Evolutionary conservation across 2,113 vertebrate genomes (phyloP).

Genomic region (Thunnus maccoyii): DNA sequence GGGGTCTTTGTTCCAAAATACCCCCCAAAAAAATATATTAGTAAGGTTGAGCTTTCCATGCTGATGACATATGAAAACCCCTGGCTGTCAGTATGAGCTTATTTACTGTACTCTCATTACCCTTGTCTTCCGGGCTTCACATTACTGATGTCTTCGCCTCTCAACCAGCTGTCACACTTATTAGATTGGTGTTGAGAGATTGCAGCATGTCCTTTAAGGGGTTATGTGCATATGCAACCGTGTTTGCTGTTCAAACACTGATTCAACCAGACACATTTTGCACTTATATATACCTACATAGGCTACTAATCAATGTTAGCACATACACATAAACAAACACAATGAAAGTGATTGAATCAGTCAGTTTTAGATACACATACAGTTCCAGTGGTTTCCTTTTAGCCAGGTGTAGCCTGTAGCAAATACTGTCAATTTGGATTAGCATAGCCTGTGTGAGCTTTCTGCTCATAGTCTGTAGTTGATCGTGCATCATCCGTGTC

Average conservation of each 20-base stretch:
- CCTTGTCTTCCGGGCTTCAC: slow-evolving; percentile 37
- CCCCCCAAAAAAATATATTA: background rate
- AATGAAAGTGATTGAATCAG: slow-evolving; percentile 28
- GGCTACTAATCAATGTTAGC: background rate
- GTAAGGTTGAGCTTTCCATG: background rate
- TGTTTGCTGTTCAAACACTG: slow-evolving; percentile 33
- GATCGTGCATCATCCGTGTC: slow-evolving; percentile 40
- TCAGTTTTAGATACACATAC: slow-evolving; percentile 25
- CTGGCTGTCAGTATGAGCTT: slow-evolving; percentile 63
- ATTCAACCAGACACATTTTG: slow-evolving; percentile 26
- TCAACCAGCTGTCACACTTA: slow-evolving; percentile 66
- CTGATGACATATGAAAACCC: slow-evolving; percentile 39
- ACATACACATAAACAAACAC: slow-evolving; percentile 2
- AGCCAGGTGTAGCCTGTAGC: slow-evolving; percentile 37
- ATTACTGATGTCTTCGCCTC: slow-evolving; percentile 46
- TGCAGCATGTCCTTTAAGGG: slow-evolving; percentile 40
- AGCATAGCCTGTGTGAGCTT: slow-evolving; percentile 44
- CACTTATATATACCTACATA: slow-evolving; percentile 10
- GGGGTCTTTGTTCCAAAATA: background rate
- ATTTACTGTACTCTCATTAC: slow-evolving; percentile 67
- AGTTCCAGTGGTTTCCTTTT: slow-evolving; percentile 13
- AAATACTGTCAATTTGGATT: slow-evolving; percentile 61
- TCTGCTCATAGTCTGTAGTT: slow-evolving; percentile 48
- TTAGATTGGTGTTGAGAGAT: slow-evolving; percentile 73
- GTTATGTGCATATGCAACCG: slow-evolving; percentile 26